These are phyloP conservation scores for Pristionchus exspectatus DNA, from an alignment of 2,888 invertebrate genomes.

Conservation along the genomic window DNA sequence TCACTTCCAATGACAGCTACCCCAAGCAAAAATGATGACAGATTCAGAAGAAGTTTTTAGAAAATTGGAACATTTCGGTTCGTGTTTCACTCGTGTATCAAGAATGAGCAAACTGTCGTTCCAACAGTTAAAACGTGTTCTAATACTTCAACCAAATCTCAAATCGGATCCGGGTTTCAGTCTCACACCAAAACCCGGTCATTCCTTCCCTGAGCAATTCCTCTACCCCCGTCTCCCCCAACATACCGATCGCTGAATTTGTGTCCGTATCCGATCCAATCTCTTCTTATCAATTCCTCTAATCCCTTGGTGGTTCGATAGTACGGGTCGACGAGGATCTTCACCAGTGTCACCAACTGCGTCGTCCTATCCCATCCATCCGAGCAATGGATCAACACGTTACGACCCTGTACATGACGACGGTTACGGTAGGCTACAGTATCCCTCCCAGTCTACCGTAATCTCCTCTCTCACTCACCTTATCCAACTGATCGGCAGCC, in stretches of 20 bases:
- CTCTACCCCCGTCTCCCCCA: background rate
- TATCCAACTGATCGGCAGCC: constrained; percentile 24
- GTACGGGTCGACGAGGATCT: constrained; percentile 93
- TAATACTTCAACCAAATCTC: background rate
- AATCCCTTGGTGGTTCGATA: constrained; percentile 96
- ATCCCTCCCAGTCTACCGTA: background rate
- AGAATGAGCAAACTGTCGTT: no score
- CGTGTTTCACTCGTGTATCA: no score
- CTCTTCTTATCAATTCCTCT: constrained; percentile 92
- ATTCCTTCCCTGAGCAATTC: no score
- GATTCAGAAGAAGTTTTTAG: no score
- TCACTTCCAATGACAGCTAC: background rate
- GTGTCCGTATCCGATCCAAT: constrained; percentile 98
- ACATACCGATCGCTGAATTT: constrained; percentile 87
- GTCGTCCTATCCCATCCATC: constrained; percentile 99
- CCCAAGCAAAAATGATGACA: background rate
- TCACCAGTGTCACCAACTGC: constrained; percentile 94
- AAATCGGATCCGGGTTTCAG: background rate
- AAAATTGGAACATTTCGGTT: no score
- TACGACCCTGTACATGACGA: constrained; percentile 89
- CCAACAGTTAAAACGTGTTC: no score
- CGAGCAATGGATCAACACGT: constrained; percentile 96
- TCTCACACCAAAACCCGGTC: background rate
- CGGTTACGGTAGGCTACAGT: constrained; percentile 82
- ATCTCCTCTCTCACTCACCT: background rate